Conservation (phyloP, 2,888 invertebrate species). For the Mechanitis messenoides region DNA sequence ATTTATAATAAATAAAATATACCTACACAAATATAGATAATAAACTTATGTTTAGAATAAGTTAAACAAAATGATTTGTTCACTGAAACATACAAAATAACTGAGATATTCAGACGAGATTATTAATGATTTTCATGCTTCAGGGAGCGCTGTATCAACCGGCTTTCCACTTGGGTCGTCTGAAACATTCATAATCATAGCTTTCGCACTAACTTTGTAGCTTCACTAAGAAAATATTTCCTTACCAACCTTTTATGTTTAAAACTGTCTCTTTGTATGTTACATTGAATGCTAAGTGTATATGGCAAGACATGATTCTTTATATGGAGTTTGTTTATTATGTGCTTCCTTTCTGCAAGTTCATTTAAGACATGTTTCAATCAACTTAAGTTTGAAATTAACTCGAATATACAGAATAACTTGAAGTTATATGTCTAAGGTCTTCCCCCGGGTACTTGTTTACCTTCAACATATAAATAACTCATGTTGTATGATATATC, state of each 20-base stretch:
- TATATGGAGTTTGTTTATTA: too few relatives aligned
- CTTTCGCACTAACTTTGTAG: slow-evolving; percentile 51
- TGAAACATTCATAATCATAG: slow-evolving; percentile 66
- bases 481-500: too few relatives aligned
- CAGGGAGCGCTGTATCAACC: background rate
- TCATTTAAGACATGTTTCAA: too few relatives aligned
- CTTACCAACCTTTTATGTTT: slow-evolving; percentile 42
- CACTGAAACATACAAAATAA: background rate
- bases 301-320: too few relatives aligned
- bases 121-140: slow-evolving; percentile 2
- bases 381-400: too few relatives aligned
- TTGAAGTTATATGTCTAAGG: too few relatives aligned
- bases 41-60: background rate
- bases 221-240: slow-evolving; percentile 47
- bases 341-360: too few relatives aligned
- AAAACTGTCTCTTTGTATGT: slow-evolving; percentile 31
- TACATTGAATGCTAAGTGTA: too few relatives aligned
- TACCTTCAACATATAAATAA: too few relatives aligned
- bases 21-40: background rate
- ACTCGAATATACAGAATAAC: too few relatives aligned
- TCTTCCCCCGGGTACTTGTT: too few relatives aligned
- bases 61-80: background rate
- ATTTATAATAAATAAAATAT: too few relatives aligned
- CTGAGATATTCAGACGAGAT: background rate
- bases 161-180: slow-evolving; percentile 36